Percentiles rank a stretch among this genome's conserved stretches.
Conservation (phyloP, 2,113 vertebrate genomes). For the Syngnathoides biaculeatus region DNA sequence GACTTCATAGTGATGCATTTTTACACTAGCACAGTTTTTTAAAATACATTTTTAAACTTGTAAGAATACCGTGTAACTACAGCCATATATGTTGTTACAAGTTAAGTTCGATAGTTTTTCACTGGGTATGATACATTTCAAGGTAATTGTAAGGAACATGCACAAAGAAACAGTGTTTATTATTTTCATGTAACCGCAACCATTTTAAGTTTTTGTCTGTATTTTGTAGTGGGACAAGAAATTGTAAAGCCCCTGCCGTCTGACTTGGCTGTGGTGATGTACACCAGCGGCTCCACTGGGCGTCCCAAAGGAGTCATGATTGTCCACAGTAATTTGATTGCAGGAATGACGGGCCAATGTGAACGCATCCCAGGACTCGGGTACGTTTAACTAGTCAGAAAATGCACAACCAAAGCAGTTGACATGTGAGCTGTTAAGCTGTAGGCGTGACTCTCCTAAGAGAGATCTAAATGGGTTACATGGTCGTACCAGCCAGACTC, state of each 20-base stretch:
- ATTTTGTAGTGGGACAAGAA: slow-evolving; percentile 66
- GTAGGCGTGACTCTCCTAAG: not conserved
- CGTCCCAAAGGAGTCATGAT: slow-evolving; percentile 96
- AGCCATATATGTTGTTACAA: not conserved
- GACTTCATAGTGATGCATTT: not conserved
- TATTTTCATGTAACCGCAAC: not conserved
- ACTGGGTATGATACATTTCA: not conserved
- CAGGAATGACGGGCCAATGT: slow-evolving; percentile 95
- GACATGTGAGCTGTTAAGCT: not conserved
- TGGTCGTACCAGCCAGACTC: not conserved
- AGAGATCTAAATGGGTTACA: not conserved
- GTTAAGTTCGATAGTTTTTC: not conserved
- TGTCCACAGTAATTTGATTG: slow-evolving; percentile 88
- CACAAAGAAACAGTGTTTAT: not conserved
- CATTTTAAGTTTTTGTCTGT: not conserved
- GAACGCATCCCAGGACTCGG: slow-evolving; percentile 92
- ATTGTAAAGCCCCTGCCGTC: slow-evolving; percentile 78
- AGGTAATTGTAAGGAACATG: too few relatives aligned
- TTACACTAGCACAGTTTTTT: not conserved
- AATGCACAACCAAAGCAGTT: not conserved
- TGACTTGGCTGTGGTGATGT: slow-evolving; percentile 94
- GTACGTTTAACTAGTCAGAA: slow-evolving; percentile 68
- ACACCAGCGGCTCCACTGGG: slow-evolving; percentile 96
- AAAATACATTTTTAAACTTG: not conserved
- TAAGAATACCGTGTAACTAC: not conserved